A percentile compares a stretch with the other conserved stretches of the same genome.
phyloP scores from a whole-genome alignment of 2,113 vertebrate genomes.

The Oncorhynchus tshawytscha region DNA sequence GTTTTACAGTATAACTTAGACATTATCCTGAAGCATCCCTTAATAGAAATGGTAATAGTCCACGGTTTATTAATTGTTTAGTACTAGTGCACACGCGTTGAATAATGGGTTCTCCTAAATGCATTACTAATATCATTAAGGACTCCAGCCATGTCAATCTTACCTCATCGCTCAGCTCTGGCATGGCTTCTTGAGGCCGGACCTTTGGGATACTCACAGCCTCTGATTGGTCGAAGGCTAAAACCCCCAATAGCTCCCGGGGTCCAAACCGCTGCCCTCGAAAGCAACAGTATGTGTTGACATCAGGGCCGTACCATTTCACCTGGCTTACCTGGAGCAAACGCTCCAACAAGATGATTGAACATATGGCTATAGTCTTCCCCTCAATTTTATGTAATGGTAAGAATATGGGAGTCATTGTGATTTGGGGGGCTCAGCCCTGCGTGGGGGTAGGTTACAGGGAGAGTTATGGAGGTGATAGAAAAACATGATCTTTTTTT shows the following conservation, averaged over 20 bases:
- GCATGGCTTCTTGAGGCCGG: no score
- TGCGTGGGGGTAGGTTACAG: background rate
- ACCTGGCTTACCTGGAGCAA: slow-evolving; percentile 17
- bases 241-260: background rate
- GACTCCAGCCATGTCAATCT: background rate
- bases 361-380: background rate
- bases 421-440: background rate
- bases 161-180: slow-evolving; percentile 2
- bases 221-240: background rate
- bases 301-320: slow-evolving; percentile 3
- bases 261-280: background rate
- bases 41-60: background rate
- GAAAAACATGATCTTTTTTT: background rate
- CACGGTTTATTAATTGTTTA: background rate
- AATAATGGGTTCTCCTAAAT: background rate
- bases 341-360: background rate
- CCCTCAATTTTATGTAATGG: background rate
- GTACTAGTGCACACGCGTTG: background rate
- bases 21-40: no score
- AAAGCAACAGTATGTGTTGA: slow-evolving; percentile 8
- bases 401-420: slow-evolving; percentile 3
- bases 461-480: background rate
- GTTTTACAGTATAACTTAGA: no score
- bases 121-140: background rate
- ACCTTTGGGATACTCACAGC: background rate